Percentiles rank a stretch among this genome's conserved stretches.
Evolutionary conservation across 64 coral and sea anemone genomes (phyloP).

Genomic region (Montipora sp.): DNA sequence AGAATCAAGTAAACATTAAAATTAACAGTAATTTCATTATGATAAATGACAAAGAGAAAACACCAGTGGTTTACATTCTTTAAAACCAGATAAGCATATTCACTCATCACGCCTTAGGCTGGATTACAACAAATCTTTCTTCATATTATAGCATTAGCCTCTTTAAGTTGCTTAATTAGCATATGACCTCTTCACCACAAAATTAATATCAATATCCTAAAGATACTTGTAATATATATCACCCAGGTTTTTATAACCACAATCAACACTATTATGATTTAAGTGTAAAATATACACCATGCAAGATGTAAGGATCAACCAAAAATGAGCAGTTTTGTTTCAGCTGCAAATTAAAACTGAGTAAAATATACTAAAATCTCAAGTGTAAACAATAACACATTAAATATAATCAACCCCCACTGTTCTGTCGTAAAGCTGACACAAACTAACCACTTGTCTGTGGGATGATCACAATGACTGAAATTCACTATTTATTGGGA

Average conservation of each 20-base stretch:
- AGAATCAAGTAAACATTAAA: background rate
- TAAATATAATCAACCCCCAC: background rate
- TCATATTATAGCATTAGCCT: background rate
- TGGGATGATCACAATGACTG: background rate
- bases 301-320: background rate
- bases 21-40: background rate
- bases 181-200: constrained; percentile 32
- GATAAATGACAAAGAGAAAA: background rate
- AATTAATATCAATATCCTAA: background rate
- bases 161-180: background rate
- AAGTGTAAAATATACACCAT: background rate
- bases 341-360: background rate
- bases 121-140: background rate
- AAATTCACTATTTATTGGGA: background rate
- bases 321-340: background rate
- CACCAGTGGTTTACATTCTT: background rate
- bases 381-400: background rate
- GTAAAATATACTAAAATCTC: background rate
- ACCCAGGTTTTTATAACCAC: background rate
- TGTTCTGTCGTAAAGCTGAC: background rate
- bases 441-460: constrained; percentile 31
- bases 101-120: background rate
- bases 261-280: background rate
- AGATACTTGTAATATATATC: background rate
- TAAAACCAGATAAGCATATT: background rate